Evolutionary conservation across 2,888 invertebrate species (phyloP).

Genomic region (Synergus umbraculus): DNA sequence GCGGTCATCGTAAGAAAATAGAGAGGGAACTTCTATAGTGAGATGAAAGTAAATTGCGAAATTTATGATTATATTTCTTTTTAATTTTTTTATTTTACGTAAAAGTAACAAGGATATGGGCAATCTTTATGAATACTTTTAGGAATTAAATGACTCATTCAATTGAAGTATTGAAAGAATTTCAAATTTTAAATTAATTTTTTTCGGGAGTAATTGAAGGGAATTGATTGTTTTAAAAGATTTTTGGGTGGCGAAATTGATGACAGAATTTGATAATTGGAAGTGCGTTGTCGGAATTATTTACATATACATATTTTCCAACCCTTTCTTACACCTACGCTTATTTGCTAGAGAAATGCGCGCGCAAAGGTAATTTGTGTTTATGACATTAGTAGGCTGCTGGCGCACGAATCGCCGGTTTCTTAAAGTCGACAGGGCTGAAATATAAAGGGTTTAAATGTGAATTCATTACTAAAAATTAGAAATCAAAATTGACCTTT

Average conservation of each 20-base stretch:
- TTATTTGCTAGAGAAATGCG: slow-evolving; percentile 21
- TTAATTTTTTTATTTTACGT: neutral
- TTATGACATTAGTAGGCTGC: slow-evolving; percentile 47
- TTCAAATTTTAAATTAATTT: too few species aligned
- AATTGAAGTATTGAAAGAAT: too few species aligned
- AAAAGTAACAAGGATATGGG: neutral
- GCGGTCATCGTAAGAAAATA: slow-evolving; percentile 25
- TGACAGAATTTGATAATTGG: neutral
- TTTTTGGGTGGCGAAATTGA: neutral
- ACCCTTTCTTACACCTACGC: slow-evolving; percentile 2
- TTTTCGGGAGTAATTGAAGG: neutral
- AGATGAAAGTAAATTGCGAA: slow-evolving; percentile 36
- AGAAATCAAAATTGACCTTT: too few species aligned
- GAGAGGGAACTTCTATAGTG: slow-evolving; percentile 11
- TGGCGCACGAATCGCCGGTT: slow-evolving; percentile 62
- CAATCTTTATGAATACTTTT: neutral
- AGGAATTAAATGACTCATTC: neutral
- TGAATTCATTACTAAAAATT: too few species aligned
- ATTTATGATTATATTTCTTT: slow-evolving; percentile 20
- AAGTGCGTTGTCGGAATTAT: neutral
- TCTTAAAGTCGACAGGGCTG: slow-evolving; percentile 38
- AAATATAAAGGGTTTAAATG: neutral
- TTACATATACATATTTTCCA: neutral
- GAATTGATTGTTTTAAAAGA: neutral
- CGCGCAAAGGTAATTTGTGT: slow-evolving; percentile 11